phyloP scores from a whole-genome alignment of 2,888 invertebrate species.

The Mythimna albipuncta region DNA sequence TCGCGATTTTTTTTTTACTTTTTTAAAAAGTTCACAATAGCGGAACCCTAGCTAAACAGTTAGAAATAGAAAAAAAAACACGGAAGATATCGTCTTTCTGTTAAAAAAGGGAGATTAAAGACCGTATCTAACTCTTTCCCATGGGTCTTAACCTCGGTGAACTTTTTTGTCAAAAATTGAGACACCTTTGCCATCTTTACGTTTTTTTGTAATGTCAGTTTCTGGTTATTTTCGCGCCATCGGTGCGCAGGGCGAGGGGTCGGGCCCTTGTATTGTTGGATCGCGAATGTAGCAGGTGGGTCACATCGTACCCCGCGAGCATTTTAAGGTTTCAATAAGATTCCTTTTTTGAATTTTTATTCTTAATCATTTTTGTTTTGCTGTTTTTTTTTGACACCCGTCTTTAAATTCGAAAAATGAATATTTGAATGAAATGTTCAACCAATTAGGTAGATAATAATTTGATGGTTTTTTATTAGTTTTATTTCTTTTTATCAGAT shows the following conservation, averaged over 20 bases:
- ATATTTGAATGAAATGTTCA: not conserved
- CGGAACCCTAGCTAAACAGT: slow-evolving; percentile 86
- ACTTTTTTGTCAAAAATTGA: slow-evolving; percentile 84
- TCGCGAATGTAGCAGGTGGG: slow-evolving; percentile 86
- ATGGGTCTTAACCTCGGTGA: slow-evolving; percentile 90
- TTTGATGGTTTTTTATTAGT: too few species aligned
- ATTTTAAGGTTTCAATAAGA: slow-evolving; percentile 67
- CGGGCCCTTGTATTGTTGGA: slow-evolving; percentile 78
- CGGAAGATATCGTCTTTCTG: slow-evolving; percentile 82
- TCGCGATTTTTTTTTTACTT: slow-evolving; percentile 66
- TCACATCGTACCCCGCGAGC: slow-evolving; percentile 75
- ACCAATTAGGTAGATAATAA: not conserved
- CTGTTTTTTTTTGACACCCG: not conserved
- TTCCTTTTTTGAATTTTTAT: slow-evolving; percentile 47
- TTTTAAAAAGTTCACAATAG: slow-evolving; percentile 74
- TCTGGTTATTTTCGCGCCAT: slow-evolving; percentile 74
- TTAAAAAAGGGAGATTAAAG: slow-evolving; percentile 78
- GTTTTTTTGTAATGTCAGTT: slow-evolving; percentile 81
- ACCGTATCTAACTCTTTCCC: slow-evolving; percentile 89
- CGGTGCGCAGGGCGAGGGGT: slow-evolving; percentile 80
- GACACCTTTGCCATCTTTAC: slow-evolving; percentile 90
- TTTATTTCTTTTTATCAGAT: too few species aligned
- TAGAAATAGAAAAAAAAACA: slow-evolving; percentile 77
- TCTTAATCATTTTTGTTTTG: slow-evolving; percentile 22
- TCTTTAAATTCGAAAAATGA: too few species aligned